A percentile compares a stretch with the other conserved stretches of the same genome.
phyloP scores from a whole-genome alignment of 1,140 invertebrate genomes.

The Halictus rubicundus region DNA sequence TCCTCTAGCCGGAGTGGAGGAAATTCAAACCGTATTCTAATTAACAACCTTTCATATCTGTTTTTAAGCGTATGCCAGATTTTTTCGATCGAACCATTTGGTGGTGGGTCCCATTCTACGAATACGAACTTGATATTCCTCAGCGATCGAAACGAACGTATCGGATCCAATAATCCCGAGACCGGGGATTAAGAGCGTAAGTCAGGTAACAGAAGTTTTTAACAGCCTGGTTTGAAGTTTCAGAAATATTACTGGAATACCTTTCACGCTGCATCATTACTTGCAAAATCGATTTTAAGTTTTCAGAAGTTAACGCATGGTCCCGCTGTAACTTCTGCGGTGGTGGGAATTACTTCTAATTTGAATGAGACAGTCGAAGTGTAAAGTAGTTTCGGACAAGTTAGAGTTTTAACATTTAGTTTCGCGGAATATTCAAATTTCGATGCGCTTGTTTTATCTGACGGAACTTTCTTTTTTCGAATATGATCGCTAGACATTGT shows the following conservation, averaged over 20 bases:
- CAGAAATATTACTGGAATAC: not conserved
- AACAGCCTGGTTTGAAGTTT: slow-evolving; percentile 3
- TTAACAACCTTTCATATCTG: not conserved
- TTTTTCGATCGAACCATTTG: not conserved
- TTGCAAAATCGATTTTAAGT: not conserved
- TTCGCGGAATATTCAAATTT: too few species aligned
- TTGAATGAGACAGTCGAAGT: not conserved
- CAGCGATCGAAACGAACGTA: not conserved
- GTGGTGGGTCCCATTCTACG: not conserved
- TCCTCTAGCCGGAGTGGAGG: too few species aligned
- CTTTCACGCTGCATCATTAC: not conserved
- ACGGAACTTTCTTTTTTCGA: not conserved
- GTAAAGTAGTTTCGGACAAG: not conserved
- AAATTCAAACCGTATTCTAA: too few species aligned
- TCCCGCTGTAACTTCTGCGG: not conserved
- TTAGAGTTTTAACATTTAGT: not conserved
- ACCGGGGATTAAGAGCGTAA: not conserved
- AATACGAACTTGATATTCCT: not conserved
- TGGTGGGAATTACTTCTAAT: not conserved
- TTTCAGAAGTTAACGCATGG: not conserved
- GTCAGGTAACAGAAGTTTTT: slow-evolving; percentile 15
- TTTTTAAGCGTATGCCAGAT: not conserved
- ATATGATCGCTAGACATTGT: too few species aligned
- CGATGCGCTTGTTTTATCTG: not conserved
- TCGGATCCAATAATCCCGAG: not conserved